Percentiles rank a stretch among this genome's conserved stretches.
phyloP scores from a whole-genome alignment of 1,140 invertebrate genomes.

The Aleiodes sp. region DNA sequence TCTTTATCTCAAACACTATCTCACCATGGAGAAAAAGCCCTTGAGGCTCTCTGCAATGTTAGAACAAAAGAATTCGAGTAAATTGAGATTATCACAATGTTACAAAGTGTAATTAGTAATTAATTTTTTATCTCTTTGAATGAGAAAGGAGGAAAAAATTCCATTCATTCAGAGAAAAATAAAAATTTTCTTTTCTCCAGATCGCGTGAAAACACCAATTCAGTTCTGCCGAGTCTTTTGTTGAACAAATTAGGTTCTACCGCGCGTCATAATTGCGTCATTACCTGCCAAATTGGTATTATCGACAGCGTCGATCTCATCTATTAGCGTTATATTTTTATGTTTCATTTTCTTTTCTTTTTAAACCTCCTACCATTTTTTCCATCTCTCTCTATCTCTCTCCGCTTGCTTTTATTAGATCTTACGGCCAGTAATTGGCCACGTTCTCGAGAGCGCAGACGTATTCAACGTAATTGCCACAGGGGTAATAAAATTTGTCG shows the following conservation, averaged over 20 bases:
- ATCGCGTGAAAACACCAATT: constrained; percentile 26
- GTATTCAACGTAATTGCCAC: constrained; percentile 19
- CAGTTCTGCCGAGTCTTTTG: constrained; percentile 11
- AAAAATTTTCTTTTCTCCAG: not conserved
- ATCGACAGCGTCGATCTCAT: constrained; percentile 20
- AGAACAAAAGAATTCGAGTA: not conserved
- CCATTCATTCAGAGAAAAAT: not conserved
- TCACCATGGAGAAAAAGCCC: constrained; percentile 6
- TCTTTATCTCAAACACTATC: constrained; percentile 4
- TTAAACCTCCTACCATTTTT: not conserved
- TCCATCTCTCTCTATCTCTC: not conserved
- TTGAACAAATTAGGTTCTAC: constrained; percentile 18
- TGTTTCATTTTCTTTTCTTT: constrained; percentile 5
- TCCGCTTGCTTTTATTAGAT: constrained; percentile 5
- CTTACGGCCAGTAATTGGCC: constrained; percentile 12
- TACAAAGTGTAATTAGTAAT: not conserved
- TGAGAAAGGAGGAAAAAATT: not conserved
- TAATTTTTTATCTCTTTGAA: not conserved
- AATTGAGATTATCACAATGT: not conserved
- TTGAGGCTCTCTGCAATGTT: not conserved
- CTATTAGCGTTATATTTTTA: constrained; percentile 17
- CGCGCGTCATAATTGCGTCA: constrained; percentile 24
- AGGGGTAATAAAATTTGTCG: constrained; percentile 17
- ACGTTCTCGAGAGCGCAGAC: constrained; percentile 16
- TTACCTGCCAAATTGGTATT: constrained; percentile 27